Base-by-base conservation (phyloP, 2,888 invertebrate species). In the Celastrina argiolus region DNA sequence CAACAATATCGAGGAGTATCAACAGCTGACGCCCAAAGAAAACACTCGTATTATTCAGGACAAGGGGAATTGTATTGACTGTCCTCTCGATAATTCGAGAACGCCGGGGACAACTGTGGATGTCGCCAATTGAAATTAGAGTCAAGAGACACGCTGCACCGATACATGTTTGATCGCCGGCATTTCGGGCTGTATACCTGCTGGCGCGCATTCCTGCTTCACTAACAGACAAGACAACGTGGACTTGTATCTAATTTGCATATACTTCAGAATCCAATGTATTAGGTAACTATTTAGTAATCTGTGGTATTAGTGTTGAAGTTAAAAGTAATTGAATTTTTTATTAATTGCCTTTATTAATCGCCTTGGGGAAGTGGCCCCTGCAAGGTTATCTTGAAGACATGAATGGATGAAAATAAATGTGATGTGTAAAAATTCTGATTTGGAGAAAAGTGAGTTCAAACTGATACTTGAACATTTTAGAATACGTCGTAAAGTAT, bases 121-220 rank as follows among this genome's bases (percentile, higher is more conserved):
- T 39, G 22, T 61, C 61, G 36, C 22, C 61, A 61, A 61, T 61
- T 39, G 61, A 61, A 61, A 61, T 61, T 61, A 61, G 61, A 61
- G 18, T 36, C 61, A 39, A 22, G 61, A 61, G 39, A 36, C 14
- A 18, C 59, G 22, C 16, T 59, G 39, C 36, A 39, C 12, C 36
- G 36, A 59, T 18, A 22, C 39, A 39, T 39, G 61, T 61, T 61
- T 61, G 39, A 61, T 61, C 36, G 36, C 39, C 18, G 39, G 39
- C 39, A 39, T 36, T 61, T 39, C 61, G 39, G 61, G 39, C 39
- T 39, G 61, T 59, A 18, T 26, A 6, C 39, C 61, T 22, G 14
- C 34, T 39, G 2, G 28, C 56, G 2, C 26, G 39, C 39, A 61
- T 61, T 61, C 61, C 36, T n/a, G 22, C 61, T 61, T 61, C 18